Base-by-base conservation (phyloP, 2,113 vertebrate species). In the Dromaius novaehollandiae region DNA sequence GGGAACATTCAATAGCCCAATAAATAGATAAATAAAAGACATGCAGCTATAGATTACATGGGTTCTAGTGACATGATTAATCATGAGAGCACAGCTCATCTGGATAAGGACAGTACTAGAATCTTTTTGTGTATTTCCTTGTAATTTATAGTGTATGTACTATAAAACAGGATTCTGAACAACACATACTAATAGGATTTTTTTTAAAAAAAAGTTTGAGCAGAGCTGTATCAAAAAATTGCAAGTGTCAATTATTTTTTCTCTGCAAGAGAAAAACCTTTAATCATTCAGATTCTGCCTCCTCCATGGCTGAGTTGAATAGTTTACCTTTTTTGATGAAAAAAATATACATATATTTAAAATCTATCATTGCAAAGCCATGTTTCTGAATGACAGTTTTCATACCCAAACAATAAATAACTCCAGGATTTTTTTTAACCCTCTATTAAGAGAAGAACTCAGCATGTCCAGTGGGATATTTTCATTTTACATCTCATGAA, bases 11-110 rank as follows among this genome's bases (percentile, higher is more conserved):
- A 85, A 77, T 93, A 86, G 68, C 22, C 79, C 64, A 86, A 50
- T 46, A 93, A 64, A 91, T 63, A 93, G 83, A 91, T 81, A 93
- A 91, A 90, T 93, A 93, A 86, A 71, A 94, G 71, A 86, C 64
- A 82, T 55, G 28, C 82, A 91, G 63, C 71, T 91, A 82, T 12
- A 83, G 79, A 91, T 89, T 80, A 88, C 79, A 58, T 36, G 40
- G 46, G 34, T 88, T 91, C 75, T 58, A 30, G 82, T 81, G 79
- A 81, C 30, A 25, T 34, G 68, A 93, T 93, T 94, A 64, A 90
- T 83, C 60, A n/a, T 14, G 26, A 80, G 17, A 70, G 53, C 53
- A 80, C 66, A 79, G 53, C 63, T 95, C 64, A 91, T 88, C 82
- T 81, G 71, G 80, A 64, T 90, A 86, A 90, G 68, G 73, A 75